phyloP scores from a whole-genome alignment of 2,888 invertebrate genomes.

The Drosophila pseudotakahashii region DNA sequence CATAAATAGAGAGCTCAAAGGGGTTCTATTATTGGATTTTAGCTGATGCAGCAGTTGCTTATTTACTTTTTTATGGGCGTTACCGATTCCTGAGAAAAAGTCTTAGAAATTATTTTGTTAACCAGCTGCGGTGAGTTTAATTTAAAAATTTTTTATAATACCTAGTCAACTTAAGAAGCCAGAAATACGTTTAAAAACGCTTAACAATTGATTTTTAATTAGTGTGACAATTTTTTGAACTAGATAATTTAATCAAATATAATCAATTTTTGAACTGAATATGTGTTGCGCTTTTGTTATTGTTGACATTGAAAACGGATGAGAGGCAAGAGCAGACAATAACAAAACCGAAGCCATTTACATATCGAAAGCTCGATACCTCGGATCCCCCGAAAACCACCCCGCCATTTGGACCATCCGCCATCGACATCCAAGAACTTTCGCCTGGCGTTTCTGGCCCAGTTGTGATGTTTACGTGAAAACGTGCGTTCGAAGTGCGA shows the following conservation, averaged over 20 bases:
- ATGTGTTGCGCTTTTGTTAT: conserved; percentile 35
- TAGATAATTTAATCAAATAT: conserved; percentile 10
- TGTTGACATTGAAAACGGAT: conserved; percentile 56
- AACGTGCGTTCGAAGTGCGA: conserved; percentile 69
- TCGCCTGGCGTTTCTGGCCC: conserved; percentile 56
- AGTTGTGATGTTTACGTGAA: conserved; percentile 77
- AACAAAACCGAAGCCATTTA: conserved; percentile 56
- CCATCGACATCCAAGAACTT: conserved; percentile 57
- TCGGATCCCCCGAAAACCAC: too few species aligned
- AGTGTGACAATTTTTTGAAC: background rate
- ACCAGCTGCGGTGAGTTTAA: background rate
- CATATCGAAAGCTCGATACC: conserved; percentile 66
- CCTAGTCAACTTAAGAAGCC: background rate
- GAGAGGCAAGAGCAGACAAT: conserved; percentile 48
- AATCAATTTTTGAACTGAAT: conserved; percentile 17
- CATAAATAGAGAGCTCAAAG: conserved; percentile 1
- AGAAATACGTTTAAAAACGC: background rate
- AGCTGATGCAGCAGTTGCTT: background rate
- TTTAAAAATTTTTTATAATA: background rate
- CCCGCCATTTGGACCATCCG: conserved; percentile 45
- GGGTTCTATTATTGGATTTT: background rate
- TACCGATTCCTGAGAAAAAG: background rate
- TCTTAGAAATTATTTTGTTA: too few species aligned
- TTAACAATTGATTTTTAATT: background rate
- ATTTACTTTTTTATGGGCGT: conserved; percentile 3